Evolutionary conservation across 2,797 vertebrate species (phyloP).

Genomic region (Babyrousa celebensis): DNA sequence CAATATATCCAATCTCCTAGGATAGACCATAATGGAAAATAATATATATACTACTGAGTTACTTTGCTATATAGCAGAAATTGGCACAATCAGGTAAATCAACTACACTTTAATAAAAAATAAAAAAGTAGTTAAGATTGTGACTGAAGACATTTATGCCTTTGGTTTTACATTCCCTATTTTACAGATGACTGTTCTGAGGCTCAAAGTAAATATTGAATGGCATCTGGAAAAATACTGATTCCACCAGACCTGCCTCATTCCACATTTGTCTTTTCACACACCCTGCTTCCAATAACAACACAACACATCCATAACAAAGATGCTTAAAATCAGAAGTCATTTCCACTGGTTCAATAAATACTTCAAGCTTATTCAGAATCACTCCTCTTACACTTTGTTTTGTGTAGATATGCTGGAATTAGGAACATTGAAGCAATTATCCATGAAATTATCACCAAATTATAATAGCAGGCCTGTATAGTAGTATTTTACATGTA

Average conservation of each 20-base stretch:
- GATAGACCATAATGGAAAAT: too few relatives aligned
- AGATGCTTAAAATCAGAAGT: background rate
- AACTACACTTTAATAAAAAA: too few relatives aligned
- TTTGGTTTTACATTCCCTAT: background rate
- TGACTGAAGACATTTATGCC: background rate
- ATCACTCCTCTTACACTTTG: slow-evolving; percentile 13
- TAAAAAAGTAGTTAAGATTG: background rate
- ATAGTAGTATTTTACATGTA: slow-evolving; percentile 6
- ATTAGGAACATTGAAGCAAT: slow-evolving; percentile 34
- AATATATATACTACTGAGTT: too few relatives aligned
- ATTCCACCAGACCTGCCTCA: background rate
- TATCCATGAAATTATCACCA: slow-evolving; percentile 51
- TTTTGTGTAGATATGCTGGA: background rate
- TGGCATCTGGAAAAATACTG: background rate
- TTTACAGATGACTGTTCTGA: background rate
- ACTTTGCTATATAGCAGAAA: too few relatives aligned
- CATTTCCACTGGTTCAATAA: background rate
- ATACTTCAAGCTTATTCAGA: background rate
- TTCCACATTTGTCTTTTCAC: background rate
- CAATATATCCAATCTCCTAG: too few relatives aligned
- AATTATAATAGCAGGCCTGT: slow-evolving; percentile 26
- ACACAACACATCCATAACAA: background rate
- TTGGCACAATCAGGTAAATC: too few relatives aligned
- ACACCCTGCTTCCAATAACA: background rate
- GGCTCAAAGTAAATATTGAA: background rate